Percentiles rank a stretch among this genome's conserved stretches.
Conservation (phyloP, 2,888 invertebrate species). For the Tenthredo distinguenda region DNA sequence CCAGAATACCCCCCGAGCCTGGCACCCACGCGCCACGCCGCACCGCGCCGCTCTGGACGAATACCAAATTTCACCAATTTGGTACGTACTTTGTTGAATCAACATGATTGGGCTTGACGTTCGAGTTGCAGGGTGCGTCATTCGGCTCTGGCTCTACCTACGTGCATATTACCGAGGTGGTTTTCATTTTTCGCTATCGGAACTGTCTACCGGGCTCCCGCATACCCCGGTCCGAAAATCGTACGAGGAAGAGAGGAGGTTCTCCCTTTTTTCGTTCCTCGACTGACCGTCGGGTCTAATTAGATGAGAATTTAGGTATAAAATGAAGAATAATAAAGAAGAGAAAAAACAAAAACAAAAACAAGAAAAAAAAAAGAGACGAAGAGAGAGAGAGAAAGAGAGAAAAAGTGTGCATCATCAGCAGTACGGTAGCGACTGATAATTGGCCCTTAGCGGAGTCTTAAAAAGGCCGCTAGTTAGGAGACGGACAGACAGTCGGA, state of each 20-base stretch:
- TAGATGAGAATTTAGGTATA: constrained; percentile 43
- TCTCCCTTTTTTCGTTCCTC: background rate
- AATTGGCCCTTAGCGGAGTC: constrained; percentile 59
- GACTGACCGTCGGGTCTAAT: background rate
- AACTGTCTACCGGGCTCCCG: too few relatives aligned
- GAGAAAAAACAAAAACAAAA: background rate
- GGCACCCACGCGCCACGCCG: constrained; percentile 70
- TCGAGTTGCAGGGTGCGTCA: constrained; percentile 47
- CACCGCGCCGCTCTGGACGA: constrained; percentile 71
- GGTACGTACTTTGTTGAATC: constrained; percentile 78
- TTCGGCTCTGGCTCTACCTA: constrained; percentile 3
- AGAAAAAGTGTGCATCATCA: constrained; percentile 73
- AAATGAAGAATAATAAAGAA: background rate
- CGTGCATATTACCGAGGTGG: background rate
- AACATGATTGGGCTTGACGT: constrained; percentile 74
- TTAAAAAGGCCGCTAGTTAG: constrained; percentile 51
- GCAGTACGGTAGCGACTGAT: constrained; percentile 54
- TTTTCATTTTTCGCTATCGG: too few relatives aligned
- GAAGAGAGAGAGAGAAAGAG: constrained; percentile 54
- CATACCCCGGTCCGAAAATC: too few relatives aligned
- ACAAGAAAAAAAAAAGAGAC: background rate
- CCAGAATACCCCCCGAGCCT: constrained; percentile 70
- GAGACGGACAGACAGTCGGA: constrained; percentile 50
- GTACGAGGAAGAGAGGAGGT: background rate
- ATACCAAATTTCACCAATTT: constrained; percentile 78